phyloP scores from a whole-genome alignment of 2,797 vertebrate genomes.

The Propithecus perrieri region DNA sequence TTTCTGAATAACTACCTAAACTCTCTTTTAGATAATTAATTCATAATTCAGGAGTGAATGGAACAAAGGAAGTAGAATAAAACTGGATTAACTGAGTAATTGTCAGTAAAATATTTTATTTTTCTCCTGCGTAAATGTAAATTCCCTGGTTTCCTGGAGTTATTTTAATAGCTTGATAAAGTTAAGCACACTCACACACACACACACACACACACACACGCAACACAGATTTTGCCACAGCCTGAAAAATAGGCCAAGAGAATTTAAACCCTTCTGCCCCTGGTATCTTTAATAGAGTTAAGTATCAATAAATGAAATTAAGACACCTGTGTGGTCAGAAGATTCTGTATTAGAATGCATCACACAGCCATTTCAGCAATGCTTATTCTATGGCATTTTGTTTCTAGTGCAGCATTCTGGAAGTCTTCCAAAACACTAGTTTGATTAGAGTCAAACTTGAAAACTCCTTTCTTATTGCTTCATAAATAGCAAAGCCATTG shows the following conservation, averaged over 20 bases:
- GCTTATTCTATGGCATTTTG: background rate
- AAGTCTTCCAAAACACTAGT: background rate
- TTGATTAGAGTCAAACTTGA: background rate
- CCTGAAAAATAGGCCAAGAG: background rate
- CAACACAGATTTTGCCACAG: background rate
- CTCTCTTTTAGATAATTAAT: background rate
- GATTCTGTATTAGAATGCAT: background rate
- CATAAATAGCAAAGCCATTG: background rate
- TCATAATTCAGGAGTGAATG: background rate
- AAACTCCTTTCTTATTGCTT: background rate
- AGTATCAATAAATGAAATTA: background rate
- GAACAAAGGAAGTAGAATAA: background rate
- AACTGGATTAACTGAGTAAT: background rate
- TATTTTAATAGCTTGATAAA: background rate
- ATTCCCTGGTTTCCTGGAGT: background rate
- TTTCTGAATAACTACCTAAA: background rate
- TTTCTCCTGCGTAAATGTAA: background rate
- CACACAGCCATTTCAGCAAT: background rate
- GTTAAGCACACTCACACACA: background rate
- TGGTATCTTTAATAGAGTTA: background rate
- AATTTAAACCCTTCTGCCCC: background rate
- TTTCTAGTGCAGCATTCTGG: background rate
- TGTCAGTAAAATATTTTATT: background rate
- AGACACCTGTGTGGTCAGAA: background rate
- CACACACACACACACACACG: too few relatives aligned